phyloP scores from a whole-genome alignment of 2,888 invertebrate species.

The Pyrrhia umbra region DNA sequence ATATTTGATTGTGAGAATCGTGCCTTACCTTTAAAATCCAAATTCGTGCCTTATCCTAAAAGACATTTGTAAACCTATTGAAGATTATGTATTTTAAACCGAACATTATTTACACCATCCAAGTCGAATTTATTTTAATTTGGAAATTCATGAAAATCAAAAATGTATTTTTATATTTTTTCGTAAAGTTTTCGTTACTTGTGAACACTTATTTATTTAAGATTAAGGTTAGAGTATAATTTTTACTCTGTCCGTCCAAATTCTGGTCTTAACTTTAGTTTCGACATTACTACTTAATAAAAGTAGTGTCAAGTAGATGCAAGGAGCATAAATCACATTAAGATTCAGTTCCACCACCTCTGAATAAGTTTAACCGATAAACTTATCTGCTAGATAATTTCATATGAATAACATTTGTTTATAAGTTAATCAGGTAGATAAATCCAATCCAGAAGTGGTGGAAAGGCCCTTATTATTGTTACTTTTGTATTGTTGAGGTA shows the following conservation, averaged over 20 bases:
- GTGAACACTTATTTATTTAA: conserved; percentile 29
- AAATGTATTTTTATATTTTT: background rate
- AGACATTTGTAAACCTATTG: conserved; percentile 14
- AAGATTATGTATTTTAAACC: background rate
- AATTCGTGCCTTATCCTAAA: conserved; percentile 68
- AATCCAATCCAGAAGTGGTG: background rate
- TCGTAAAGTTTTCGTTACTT: background rate
- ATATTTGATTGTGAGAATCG: conserved; percentile 59
- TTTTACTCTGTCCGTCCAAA: conserved; percentile 79
- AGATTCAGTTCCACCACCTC: background rate
- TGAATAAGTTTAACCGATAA: background rate
- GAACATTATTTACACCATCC: conserved; percentile 4
- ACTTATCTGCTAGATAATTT: background rate
- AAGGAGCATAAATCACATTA: background rate
- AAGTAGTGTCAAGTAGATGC: conserved; percentile 44
- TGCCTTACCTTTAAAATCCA: conserved; percentile 65
- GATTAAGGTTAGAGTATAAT: conserved; percentile 38
- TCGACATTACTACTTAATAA: conserved; percentile 60
- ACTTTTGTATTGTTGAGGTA: conserved; percentile 62
- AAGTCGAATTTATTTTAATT: conserved; percentile 14
- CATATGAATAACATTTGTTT: too few relatives aligned
- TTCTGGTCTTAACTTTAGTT: conserved; percentile 79
- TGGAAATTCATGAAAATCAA: background rate
- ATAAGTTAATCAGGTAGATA: background rate
- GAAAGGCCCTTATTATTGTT: conserved; percentile 51